These are phyloP conservation scores for Corapipo altera DNA, from an alignment of 2,113 vertebrate genomes.

Conservation along the genomic window DNA sequence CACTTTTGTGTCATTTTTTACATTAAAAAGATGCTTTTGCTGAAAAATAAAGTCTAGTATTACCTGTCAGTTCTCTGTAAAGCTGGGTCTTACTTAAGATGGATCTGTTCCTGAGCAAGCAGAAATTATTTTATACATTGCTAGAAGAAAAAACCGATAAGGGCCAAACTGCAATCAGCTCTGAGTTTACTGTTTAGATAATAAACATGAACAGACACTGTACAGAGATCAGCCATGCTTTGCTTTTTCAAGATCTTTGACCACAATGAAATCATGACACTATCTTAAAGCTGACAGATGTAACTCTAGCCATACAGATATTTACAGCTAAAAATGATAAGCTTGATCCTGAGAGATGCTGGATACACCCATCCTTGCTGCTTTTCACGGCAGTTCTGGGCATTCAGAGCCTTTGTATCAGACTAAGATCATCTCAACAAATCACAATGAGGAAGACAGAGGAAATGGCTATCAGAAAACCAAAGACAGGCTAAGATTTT, in stretches of 20 bases:
- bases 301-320: conserved; percentile 33
- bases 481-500: conserved; percentile 18
- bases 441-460: neutral
- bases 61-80: neutral
- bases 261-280: conserved; percentile 26
- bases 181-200: conserved; percentile 27
- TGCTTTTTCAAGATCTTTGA: conserved; percentile 38
- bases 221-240: neutral
- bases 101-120: neutral
- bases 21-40: neutral
- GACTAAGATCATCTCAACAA: neutral
- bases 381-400: neutral
- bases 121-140: neutral
- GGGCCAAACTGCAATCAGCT: conserved; percentile 24
- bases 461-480: conserved; percentile 38
- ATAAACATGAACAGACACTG: neutral
- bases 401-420: neutral
- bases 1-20: neutral
- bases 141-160: conserved; percentile 34
- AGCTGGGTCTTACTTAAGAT: neutral
- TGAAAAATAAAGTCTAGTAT: neutral
- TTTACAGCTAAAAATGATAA: conserved; percentile 38
- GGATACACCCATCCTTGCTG: neutral
- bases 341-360: neutral
- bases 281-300: conserved; percentile 29